These are phyloP conservation scores for Limnephilus marmoratus DNA, from an alignment of 2,888 invertebrate species.

Conservation along the genomic window DNA sequence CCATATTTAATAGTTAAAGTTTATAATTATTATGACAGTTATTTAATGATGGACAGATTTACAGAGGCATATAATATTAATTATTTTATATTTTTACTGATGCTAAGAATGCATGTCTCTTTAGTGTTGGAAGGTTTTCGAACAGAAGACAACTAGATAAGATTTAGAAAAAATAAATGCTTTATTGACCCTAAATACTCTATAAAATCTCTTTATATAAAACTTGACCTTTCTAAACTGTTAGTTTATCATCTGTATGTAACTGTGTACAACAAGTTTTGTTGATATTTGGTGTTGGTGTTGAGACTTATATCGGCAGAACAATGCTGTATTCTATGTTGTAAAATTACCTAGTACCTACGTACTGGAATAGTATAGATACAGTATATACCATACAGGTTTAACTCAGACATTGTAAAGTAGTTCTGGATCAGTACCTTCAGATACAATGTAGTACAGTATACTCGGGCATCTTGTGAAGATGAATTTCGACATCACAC, in stretches of 20 bases:
- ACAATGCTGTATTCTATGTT: not conserved
- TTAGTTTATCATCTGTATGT: not conserved
- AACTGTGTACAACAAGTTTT: not conserved
- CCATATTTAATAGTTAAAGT: no score
- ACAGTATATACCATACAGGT: not conserved
- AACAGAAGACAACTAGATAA: not conserved
- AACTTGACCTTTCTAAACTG: not conserved
- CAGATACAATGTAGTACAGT: no score
- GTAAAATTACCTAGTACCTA: not conserved
- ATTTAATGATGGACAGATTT: no score
- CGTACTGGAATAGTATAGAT: not conserved
- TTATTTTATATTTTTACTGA: not conserved
- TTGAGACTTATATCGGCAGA: not conserved
- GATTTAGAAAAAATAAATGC: no score
- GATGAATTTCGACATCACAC: conserved; percentile 26
- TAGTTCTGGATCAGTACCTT: no score
- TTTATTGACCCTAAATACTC: not conserved
- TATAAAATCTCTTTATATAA: not conserved
- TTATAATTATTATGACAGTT: no score
- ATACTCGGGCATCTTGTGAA: not conserved
- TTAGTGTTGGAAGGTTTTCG: not conserved
- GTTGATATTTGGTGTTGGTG: conserved; percentile 8
- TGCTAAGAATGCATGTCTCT: not conserved
- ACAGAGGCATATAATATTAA: not conserved
- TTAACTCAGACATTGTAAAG: not conserved